Evolutionary conservation across 1,140 invertebrate species (phyloP).

Genomic region (Stenopsyche tienmushanensis): DNA sequence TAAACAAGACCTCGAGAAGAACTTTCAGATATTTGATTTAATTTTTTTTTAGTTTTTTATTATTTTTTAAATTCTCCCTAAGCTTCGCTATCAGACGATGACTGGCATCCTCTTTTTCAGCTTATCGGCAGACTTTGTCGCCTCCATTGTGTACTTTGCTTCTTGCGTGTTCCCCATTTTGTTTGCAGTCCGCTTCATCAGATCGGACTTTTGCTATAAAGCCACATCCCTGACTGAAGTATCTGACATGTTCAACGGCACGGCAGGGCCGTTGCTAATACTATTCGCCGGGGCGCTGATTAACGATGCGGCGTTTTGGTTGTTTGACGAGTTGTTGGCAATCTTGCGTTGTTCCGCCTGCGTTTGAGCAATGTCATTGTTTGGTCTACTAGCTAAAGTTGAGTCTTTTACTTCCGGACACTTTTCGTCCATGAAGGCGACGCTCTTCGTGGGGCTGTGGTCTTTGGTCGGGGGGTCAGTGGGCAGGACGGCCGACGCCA

Average conservation of each 20-base stretch:
- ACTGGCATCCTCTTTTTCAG: conserved; percentile 32
- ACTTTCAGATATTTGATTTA: neutral
- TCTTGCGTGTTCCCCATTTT: conserved; percentile 13
- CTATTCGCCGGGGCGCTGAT: neutral
- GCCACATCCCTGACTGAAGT: conserved; percentile 32
- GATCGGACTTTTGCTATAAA: conserved; percentile 37
- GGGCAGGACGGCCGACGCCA: conserved; percentile 18
- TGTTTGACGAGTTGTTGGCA: neutral
- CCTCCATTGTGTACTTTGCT: too few relatives aligned
- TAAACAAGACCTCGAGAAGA: neutral
- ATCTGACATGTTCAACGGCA: conserved; percentile 28
- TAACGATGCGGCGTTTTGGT: neutral
- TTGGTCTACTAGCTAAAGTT: neutral
- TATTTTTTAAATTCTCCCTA: neutral
- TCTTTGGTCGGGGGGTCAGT: neutral
- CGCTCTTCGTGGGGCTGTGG: conserved; percentile 19
- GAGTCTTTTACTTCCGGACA: conserved; percentile 3
- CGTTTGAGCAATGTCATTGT: neutral
- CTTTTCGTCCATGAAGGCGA: conserved; percentile 33
- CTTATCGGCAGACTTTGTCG: conserved; percentile 14
- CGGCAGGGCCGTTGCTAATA: conserved; percentile 33
- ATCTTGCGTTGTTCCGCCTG: neutral
- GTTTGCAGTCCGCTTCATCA: neutral
- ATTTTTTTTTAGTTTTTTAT: neutral
- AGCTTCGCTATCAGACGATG: conserved; percentile 16